phyloP scores from a whole-genome alignment of 2,888 invertebrate species.

The Torymus tubicola region DNA sequence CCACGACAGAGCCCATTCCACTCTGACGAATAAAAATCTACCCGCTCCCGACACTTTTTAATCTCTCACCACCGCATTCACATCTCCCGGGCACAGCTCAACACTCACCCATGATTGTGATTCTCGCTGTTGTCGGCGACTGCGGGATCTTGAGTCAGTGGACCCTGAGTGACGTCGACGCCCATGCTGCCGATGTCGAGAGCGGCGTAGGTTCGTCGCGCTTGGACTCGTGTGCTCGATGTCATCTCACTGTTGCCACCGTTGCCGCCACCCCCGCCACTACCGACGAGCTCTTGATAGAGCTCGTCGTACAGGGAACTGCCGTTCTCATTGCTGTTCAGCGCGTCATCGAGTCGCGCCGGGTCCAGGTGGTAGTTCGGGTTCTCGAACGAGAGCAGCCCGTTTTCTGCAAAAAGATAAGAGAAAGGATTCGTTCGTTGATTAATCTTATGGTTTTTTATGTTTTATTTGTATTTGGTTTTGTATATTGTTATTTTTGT shows the following conservation, averaged over 20 bases:
- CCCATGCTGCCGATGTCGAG: slow-evolving; percentile 85
- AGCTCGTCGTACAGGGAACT: slow-evolving; percentile 84
- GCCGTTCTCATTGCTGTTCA: slow-evolving; percentile 82
- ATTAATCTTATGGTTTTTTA: no score
- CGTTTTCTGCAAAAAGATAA: slow-evolving; percentile 86
- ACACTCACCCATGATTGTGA: slow-evolving; percentile 78
- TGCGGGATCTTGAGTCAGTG: slow-evolving; percentile 77
- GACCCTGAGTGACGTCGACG: slow-evolving; percentile 82
- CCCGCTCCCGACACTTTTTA: no score
- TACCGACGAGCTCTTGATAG: slow-evolving; percentile 80
- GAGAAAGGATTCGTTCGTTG: slow-evolving; percentile 36
- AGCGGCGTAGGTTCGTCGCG: slow-evolving; percentile 82
- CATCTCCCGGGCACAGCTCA: no score
- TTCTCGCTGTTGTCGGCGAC: slow-evolving; percentile 75
- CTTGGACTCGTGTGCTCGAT: slow-evolving; percentile 73
- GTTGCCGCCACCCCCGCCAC: slow-evolving; percentile 75
- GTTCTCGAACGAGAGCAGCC: slow-evolving; percentile 93
- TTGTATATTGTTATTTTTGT: no score
- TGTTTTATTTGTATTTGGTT: no score
- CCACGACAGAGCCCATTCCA: no score
- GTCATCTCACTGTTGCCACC: slow-evolving; percentile 80
- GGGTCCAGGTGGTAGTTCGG: slow-evolving; percentile 92
- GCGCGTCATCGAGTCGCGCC: slow-evolving; percentile 86
- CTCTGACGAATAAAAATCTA: no score
- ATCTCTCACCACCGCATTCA: no score